phyloP scores from a whole-genome alignment of 2,888 invertebrate genomes.

The Dasysyrphus albostriatus region DNA sequence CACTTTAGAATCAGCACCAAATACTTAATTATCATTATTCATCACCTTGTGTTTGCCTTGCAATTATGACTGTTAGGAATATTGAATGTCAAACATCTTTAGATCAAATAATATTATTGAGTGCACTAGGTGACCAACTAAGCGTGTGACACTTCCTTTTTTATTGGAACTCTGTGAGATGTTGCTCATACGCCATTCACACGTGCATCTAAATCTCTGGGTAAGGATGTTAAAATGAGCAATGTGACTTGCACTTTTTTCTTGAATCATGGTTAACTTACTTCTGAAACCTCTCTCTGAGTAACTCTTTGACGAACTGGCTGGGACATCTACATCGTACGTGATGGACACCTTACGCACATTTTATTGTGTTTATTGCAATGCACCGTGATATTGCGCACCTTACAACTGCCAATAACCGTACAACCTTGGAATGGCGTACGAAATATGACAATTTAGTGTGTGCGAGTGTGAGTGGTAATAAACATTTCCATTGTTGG shows the following conservation, averaged over 20 bases:
- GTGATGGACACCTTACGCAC: constrained; percentile 41
- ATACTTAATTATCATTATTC: neutral
- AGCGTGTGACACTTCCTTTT: neutral
- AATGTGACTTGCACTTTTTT: neutral
- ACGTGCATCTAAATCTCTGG: neutral
- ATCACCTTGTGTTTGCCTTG: constrained; percentile 1
- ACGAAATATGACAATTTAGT: constrained; percentile 54
- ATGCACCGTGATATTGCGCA: constrained; percentile 66
- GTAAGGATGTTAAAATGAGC: constrained; percentile 8
- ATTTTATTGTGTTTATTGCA: constrained; percentile 58
- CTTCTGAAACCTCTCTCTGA: neutral
- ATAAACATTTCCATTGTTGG: constrained; percentile 72
- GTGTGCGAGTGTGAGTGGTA: constrained; percentile 43
- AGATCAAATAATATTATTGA: neutral
- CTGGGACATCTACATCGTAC: constrained; percentile 25
- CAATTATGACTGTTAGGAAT: constrained; percentile 4
- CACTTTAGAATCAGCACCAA: constrained; percentile 8
- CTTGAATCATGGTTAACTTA: neutral
- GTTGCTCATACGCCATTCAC: neutral
- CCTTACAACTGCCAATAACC: constrained; percentile 67
- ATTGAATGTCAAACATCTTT: neutral
- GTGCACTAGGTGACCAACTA: constrained; percentile 8
- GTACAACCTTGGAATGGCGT: constrained; percentile 69
- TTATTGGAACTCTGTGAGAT: neutral
- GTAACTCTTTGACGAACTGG: constrained; percentile 37